Conservation (phyloP, 2,888 invertebrate genomes). For the Orchestes rusci region DNA sequence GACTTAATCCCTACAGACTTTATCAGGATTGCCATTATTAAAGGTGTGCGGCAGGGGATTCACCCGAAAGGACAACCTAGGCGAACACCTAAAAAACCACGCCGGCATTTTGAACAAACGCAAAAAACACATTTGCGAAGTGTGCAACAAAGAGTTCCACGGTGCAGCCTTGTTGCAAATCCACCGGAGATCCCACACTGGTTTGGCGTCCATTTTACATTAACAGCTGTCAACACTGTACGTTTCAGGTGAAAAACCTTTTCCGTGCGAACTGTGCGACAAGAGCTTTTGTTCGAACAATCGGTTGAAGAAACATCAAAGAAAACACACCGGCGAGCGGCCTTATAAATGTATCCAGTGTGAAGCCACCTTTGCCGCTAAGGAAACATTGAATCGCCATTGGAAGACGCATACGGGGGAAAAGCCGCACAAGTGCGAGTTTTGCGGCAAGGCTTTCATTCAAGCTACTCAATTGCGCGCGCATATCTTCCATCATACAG, state of each 20-base stretch:
- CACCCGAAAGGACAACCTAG: slow-evolving; percentile 65
- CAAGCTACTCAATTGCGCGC: slow-evolving; percentile 70
- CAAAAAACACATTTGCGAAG: slow-evolving; percentile 53
- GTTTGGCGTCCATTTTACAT: no score
- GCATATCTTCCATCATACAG: slow-evolving; percentile 70
- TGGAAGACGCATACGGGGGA: slow-evolving; percentile 49
- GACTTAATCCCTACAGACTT: no score
- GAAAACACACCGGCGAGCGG: slow-evolving; percentile 46
- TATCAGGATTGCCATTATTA: no score
- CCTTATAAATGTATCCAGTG: slow-evolving; percentile 60
- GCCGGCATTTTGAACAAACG: slow-evolving; percentile 49
- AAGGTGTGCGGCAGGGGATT: slow-evolving; percentile 59
- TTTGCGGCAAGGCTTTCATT: slow-evolving; percentile 75
- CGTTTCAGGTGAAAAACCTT: slow-evolving; percentile 48
- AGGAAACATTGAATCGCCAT: slow-evolving; percentile 58
- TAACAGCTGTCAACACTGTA: no score
- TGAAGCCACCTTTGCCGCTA: slow-evolving; percentile 68
- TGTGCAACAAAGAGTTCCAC: slow-evolving; percentile 60
- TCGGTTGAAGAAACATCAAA: slow-evolving; percentile 68
- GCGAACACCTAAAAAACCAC: slow-evolving; percentile 63
- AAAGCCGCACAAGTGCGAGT: slow-evolving; percentile 54
- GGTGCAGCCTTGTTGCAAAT: slow-evolving; percentile 54
- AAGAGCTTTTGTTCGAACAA: slow-evolving; percentile 67
- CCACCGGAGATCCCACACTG: slow-evolving; percentile 62
- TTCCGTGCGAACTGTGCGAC: slow-evolving; percentile 65